Evolutionary conservation across 1,140 invertebrate genomes (phyloP), one percentile per base, ranked within the genome.

Genomic region (Pachypeltis micranthus): DNA sequence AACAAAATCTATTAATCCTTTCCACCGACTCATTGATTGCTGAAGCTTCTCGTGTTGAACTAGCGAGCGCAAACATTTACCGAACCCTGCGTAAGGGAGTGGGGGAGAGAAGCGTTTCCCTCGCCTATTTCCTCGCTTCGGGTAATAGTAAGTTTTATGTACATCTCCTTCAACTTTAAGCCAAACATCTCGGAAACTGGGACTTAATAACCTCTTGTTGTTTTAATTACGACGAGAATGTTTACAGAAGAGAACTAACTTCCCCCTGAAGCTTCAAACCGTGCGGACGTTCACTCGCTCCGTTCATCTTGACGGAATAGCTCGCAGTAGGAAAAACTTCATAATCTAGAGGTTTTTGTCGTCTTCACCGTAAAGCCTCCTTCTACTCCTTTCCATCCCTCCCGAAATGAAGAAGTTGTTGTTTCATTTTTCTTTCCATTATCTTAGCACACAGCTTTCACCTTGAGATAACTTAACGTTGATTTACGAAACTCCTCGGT

Each of bases 141-240:
- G 28, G 57, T 59, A 34, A 59, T 59, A 29, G 26, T 59, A 29
- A 59, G 57, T 59, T 59, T 59, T 59, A 59, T 34, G 57, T 59
- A 59, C 57, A 34, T 59, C 29, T 31, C 57, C 57, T 59, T 31
- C 28, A 51, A 21, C 47, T 21, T 10, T 4, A 14, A 21, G 19
- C 7, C 47, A 51, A 51, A 51, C 47, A 51, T 51, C 21, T 51
- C 47, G 47, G n/a, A 51, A 21, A 10, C 47, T 21, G 47, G 21
- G 47, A 51, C 47, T 51, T 21, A 21, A 21, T 51, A 14, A 21
- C 47, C 47, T 10, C 47, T 21, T 21, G 4, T 10, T 51, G 23
- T 51, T 51, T 51, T 51, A 51, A 51, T 51, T 51, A 51, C 47
- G 47, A 21, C 19, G 47, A 51, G 47, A 51, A 51, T 21, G 21